Base-by-base conservation (phyloP, 2,888 invertebrate species). In the Drosophila nr. fundita region DNA sequence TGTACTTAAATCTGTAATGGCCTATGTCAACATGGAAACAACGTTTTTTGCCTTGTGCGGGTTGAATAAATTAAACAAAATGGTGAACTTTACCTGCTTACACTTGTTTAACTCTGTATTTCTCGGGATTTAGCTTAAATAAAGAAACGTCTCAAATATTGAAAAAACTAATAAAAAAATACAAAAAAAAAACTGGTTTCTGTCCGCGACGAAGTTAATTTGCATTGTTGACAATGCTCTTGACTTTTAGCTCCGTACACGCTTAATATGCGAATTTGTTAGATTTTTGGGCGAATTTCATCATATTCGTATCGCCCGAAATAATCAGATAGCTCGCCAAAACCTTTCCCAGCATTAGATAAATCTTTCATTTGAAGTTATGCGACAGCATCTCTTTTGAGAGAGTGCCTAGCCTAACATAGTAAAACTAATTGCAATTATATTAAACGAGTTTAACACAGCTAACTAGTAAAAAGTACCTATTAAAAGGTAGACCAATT, bases 171-270 rank as follows among this genome's bases (percentile, higher is more conserved):
- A 42, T 29, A 45, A 27, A 13, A 53, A 61, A 13, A 2, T 13
- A 8, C 8, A 8, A 30, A 30, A 30, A 30, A 55, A 27, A 79
- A 78, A 76, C 72, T 15, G 66, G 71, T 71, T 79, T 71, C n/a
- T 36, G 45, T n/a, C 32, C 54, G 4, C 68, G 45, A 68, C 62
- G n/a, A 58, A 64, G 55, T 70, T 82, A 61, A 80, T 80, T 82
- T 72, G 84, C 82, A 52, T 78, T 52, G 57, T 45, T 54, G 63
- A 66, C 76, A 61, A 50, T 34, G 61, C 32, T 62, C 30, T 58
- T 30, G 55, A 40, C 48, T 38, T 45, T 45, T 8, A 45, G 61
- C 18, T 30, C 11, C 49, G 24, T 2, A 24, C 34, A 49, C 7
- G 27, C 15, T 49, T 24, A 57, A 59, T 40, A 54, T 67, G 53